A percentile compares a stretch with the other conserved stretches of the same genome.
These are phyloP conservation scores for Heliocidaris erythrogramma DNA, from an alignment of 35 echinoderm and acorn worm species.

Conservation along the genomic window DNA sequence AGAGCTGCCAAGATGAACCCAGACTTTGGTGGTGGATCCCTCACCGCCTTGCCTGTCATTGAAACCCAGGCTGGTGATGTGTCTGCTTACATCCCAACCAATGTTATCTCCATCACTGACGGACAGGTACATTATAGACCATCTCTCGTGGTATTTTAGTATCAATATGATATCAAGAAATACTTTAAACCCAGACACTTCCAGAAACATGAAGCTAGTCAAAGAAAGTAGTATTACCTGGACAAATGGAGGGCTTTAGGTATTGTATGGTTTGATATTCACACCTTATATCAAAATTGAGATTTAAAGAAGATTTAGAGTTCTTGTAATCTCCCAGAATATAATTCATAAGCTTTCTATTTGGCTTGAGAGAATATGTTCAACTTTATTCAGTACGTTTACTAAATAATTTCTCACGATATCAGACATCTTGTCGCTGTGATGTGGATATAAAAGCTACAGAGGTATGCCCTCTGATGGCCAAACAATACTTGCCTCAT, in stretches of 20 bases:
- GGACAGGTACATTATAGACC: constrained; percentile 71
- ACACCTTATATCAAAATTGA: neutral
- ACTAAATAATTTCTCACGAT: neutral
- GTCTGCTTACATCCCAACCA: constrained; percentile 99
- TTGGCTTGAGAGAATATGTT: neutral
- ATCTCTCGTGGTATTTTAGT: neutral
- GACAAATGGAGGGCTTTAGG: neutral
- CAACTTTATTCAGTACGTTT: neutral
- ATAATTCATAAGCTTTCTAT: neutral
- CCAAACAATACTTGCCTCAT: neutral
- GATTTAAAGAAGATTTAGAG: neutral
- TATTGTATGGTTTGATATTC: neutral
- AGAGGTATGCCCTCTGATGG: neutral
- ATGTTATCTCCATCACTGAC: constrained; percentile 99
- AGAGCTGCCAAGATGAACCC: constrained; percentile 98
- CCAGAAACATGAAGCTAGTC: neutral
- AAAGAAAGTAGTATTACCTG: neutral
- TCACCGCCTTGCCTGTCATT: constrained; percentile 96
- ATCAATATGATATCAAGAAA: neutral
- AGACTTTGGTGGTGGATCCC: constrained; percentile 94
- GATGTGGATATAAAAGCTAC: neutral
- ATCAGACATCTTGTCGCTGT: neutral
- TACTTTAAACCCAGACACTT: neutral
- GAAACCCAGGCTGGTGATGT: constrained; percentile 99
- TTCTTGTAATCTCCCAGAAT: neutral